A percentile compares a stretch with the other conserved stretches of the same genome.
Conservation (phyloP, 2,113 vertebrate species). For the Dasyornis broadbenti region DNA sequence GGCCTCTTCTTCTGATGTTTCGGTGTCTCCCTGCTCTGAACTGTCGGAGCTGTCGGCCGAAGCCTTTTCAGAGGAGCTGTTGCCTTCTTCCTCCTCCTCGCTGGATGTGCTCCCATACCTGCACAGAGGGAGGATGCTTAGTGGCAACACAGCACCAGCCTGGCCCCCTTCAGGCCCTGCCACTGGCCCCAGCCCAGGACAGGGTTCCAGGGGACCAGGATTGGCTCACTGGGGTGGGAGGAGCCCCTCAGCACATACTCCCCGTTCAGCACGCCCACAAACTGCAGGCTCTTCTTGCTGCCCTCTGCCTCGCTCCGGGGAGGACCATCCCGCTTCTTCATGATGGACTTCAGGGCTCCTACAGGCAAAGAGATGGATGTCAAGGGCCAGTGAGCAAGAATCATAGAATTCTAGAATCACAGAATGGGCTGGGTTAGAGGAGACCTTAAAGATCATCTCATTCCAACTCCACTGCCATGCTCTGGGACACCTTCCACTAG, state of each 20-base stretch:
- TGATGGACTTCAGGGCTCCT: constrained; percentile 93
- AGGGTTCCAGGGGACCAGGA: not conserved
- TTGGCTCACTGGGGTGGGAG: not conserved
- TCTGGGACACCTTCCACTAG: not conserved
- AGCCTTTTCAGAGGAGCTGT: constrained; percentile 72
- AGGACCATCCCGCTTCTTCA: constrained; percentile 87
- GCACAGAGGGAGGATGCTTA: not conserved
- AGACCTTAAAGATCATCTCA: not conserved
- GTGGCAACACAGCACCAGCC: not conserved
- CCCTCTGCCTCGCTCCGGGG: constrained; percentile 57
- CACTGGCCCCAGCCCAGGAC: not conserved
- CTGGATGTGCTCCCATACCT: constrained; percentile 95
- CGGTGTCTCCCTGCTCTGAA: constrained; percentile 67
- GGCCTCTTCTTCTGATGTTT: constrained; percentile 80
- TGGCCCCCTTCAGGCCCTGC: not conserved
- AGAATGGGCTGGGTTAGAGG: not conserved
- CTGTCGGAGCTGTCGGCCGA: constrained; percentile 77
- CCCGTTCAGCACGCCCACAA: constrained; percentile 92
- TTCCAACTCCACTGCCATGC: not conserved
- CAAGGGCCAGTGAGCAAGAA: not conserved
- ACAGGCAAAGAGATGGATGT: not conserved
- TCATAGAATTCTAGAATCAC: not conserved
- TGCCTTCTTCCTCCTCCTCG: constrained; percentile 75
- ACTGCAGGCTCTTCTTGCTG: constrained; percentile 91
- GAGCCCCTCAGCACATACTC: constrained; percentile 77